phyloP scores from a whole-genome alignment of 1,140 invertebrate genomes.

The Formica selysi region DNA sequence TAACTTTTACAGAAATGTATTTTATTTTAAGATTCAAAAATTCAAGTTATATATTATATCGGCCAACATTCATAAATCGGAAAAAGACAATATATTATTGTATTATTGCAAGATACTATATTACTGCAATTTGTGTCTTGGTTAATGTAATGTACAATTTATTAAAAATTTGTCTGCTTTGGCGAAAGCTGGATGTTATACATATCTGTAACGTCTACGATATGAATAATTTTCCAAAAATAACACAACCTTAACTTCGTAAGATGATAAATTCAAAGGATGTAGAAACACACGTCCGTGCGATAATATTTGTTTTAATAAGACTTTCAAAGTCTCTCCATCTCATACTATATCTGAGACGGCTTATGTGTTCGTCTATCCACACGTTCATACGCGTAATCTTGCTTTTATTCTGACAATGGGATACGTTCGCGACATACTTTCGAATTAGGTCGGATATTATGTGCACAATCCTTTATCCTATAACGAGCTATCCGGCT shows the following conservation, averaged over 20 bases:
- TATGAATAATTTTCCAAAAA: neutral
- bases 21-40: constrained; percentile 20
- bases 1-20: neutral
- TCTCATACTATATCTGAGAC: neutral
- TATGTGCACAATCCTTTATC: constrained; percentile 15
- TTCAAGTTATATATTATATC: neutral
- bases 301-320: constrained; percentile 16
- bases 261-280: neutral
- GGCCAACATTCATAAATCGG: no score
- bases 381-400: neutral
- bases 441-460: constrained; percentile 37
- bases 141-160: neutral
- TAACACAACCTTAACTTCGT: neutral
- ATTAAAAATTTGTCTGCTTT: neutral
- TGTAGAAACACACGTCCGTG: neutral
- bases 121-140: neutral
- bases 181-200: neutral
- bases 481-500: constrained; percentile 42
- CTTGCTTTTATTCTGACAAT: neutral
- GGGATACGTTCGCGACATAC: constrained; percentile 22
- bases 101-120: no score
- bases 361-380: neutral
- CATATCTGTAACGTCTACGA: neutral
- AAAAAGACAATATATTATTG: no score
- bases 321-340: neutral